Evolutionary conservation across 2,797 vertebrate genomes (phyloP).

Genomic region (Oreonectes daqikongensis): DNA sequence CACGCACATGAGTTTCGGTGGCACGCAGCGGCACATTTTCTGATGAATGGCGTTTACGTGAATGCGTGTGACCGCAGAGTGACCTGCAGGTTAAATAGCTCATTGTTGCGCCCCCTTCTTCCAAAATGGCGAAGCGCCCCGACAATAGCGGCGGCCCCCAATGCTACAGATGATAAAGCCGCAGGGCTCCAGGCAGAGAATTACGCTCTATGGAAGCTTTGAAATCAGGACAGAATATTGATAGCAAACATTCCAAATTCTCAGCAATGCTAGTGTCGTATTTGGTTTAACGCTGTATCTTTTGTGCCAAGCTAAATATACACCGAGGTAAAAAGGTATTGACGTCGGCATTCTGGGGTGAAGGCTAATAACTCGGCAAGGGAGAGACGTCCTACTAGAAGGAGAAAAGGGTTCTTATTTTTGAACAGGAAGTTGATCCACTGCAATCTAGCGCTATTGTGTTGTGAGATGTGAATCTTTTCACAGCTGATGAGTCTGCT

Average conservation of each 20-base stretch:
- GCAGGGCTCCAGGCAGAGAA: neutral
- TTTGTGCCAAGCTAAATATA: slow-evolving; percentile 38
- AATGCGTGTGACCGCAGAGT: slow-evolving; percentile 50
- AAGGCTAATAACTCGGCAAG: slow-evolving; percentile 37
- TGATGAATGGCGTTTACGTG: neutral
- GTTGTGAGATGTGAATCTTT: slow-evolving; percentile 51
- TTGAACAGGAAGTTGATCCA: slow-evolving; percentile 49
- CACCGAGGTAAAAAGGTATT: slow-evolving; percentile 21
- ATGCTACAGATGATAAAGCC: slow-evolving; percentile 43
- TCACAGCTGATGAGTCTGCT: slow-evolving; percentile 58
- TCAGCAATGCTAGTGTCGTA: slow-evolving; percentile 1
- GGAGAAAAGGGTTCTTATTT: slow-evolving; percentile 38
- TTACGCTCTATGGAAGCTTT: neutral
- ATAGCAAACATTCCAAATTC: slow-evolving; percentile 25
- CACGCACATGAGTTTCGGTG: neutral
- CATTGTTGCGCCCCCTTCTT: slow-evolving; percentile 41
- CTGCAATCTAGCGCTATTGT: slow-evolving; percentile 61
- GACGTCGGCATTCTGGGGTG: slow-evolving; percentile 11
- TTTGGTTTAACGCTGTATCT: slow-evolving; percentile 21
- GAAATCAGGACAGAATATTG: slow-evolving; percentile 20
- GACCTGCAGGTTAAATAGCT: slow-evolving; percentile 60
- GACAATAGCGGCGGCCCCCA: slow-evolving; percentile 30
- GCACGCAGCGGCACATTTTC: slow-evolving; percentile 10
- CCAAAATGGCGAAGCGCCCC: slow-evolving; percentile 44
- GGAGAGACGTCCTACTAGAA: slow-evolving; percentile 22